These are phyloP conservation scores for Bombus turneri DNA, from an alignment of 1,140 invertebrate species.

Conservation along the genomic window DNA sequence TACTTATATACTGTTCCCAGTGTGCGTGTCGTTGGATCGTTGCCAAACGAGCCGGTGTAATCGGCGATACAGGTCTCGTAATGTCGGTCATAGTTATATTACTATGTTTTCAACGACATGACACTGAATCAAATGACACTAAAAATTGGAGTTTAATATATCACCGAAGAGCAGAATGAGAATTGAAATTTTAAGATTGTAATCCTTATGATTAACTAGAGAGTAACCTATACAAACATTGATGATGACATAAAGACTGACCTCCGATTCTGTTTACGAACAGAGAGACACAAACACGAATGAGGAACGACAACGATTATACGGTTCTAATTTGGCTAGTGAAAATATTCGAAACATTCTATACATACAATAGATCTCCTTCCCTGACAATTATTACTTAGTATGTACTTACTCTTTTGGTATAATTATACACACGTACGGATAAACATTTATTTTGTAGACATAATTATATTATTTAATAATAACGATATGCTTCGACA, in stretches of 20 bases:
- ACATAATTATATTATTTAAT: not conserved
- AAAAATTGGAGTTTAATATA: not conserved
- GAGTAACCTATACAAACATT: not conserved
- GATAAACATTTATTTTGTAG: too few species aligned
- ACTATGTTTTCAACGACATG: constrained; percentile 4
- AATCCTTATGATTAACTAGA: not conserved
- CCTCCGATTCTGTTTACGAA: not conserved
- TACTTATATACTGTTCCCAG: constrained; percentile 74
- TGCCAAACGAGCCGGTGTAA: constrained; percentile 67
- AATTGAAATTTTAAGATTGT: not conserved
- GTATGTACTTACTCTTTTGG: not conserved
- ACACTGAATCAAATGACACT: not conserved
- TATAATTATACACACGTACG: too few species aligned
- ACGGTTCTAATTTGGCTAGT: not conserved
- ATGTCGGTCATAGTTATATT: constrained; percentile 59
- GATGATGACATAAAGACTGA: constrained; percentile 10
- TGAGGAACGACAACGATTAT: not conserved
- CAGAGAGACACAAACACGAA: not conserved
- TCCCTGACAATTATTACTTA: constrained; percentile 20
- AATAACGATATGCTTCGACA: not conserved
- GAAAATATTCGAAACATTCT: constrained; percentile 21
- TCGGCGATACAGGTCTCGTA: constrained; percentile 66
- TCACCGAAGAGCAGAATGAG: not conserved
- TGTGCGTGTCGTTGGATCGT: constrained; percentile 70
- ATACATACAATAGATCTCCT: not conserved